These are phyloP conservation scores for Asbolus verrucosus DNA, from an alignment of 1,140 invertebrate species.

Conservation along the genomic window DNA sequence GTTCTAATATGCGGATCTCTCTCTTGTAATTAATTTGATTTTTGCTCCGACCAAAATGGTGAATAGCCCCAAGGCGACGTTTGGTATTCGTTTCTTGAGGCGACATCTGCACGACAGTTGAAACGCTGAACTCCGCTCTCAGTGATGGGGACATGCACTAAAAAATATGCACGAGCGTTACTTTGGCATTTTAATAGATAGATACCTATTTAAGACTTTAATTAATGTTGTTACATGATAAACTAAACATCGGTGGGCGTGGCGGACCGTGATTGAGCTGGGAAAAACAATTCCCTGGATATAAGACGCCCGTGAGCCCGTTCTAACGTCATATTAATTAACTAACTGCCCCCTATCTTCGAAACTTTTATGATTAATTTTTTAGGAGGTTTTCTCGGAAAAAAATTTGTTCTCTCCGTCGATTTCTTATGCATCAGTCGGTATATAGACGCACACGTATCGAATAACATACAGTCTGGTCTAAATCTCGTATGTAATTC, in stretches of 20 bases:
- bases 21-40: neutral
- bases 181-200: constrained; percentile 53
- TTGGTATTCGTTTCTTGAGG: no score
- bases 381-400: constrained; percentile 19
- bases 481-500: no score
- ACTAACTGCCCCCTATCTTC: neutral
- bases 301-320: constrained; percentile 35
- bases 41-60: no score
- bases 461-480: no score
- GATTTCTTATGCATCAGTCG: no score
- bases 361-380: constrained; percentile 20
- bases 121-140: neutral
- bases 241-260: constrained; percentile 53
- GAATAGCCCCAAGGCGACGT: no score
- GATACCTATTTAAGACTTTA: constrained; percentile 54
- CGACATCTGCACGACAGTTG: neutral
- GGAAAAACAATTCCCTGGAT: constrained; percentile 40
- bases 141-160: neutral
- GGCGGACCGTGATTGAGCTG: constrained; percentile 47
- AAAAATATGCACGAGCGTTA: constrained; percentile 41
- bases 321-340: constrained; percentile 39
- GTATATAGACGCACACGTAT: no score
- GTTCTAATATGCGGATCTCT: neutral
- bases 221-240: constrained; percentile 57
- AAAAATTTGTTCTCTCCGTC: no score